Conservation (phyloP, 1,140 invertebrate genomes). For the Daktulosphaira vitifoliae region DNA sequence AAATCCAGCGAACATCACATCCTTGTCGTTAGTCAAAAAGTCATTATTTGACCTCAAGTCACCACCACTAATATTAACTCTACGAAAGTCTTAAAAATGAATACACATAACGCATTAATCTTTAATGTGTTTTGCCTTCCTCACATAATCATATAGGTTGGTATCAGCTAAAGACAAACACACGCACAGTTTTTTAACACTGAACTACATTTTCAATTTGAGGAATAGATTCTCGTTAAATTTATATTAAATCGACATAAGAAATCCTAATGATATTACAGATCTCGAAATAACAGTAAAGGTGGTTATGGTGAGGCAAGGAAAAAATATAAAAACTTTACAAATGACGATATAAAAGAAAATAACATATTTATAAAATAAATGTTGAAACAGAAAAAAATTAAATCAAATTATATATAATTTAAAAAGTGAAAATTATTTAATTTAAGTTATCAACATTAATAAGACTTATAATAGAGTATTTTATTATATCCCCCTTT, state of each 20-base stretch:
- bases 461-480: no score
- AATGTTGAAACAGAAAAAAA: no score
- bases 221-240: neutral
- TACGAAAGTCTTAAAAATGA: neutral
- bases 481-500: no score
- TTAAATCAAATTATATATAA: no score
- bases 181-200: no score
- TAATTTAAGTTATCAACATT: no score
- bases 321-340: no score
- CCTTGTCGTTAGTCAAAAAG: neutral
- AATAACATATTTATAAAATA: no score
- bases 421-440: no score
- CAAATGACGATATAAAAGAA: no score
- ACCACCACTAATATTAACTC: neutral
- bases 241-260: neutral
- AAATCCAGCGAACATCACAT: neutral
- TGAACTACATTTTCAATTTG: neutral
- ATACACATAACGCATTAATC: no score
- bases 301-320: neutral
- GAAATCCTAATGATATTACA: neutral
- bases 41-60: neutral
- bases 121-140: constrained; percentile 12
- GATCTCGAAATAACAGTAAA: neutral
- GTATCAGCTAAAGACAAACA: no score
- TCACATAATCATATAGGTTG: neutral